Evolutionary conservation across 2,113 vertebrate species (phyloP).

Genomic region (Mugil cephalus): DNA sequence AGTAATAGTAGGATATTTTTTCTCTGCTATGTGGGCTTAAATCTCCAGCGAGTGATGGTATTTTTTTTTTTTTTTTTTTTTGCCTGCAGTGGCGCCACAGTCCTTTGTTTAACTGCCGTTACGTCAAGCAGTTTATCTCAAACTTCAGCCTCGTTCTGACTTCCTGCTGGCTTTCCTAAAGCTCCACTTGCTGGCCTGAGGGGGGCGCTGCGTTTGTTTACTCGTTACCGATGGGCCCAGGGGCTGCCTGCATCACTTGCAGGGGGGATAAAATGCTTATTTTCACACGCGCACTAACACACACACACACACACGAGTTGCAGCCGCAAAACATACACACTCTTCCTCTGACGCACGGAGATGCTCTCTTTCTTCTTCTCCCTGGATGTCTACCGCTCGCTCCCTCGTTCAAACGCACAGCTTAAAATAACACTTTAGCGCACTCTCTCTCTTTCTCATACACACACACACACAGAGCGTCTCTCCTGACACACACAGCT

Average conservation of each 20-base stretch:
- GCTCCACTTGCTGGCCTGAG: slow-evolving; percentile 46
- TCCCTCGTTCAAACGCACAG: slow-evolving; percentile 26
- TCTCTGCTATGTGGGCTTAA: not conserved
- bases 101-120: slow-evolving; percentile 13
- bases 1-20: too few relatives aligned
- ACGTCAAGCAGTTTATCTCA: slow-evolving; percentile 30
- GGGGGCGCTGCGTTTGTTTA: slow-evolving; percentile 48
- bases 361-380: slow-evolving; percentile 26
- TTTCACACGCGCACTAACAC: too few relatives aligned
- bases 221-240: slow-evolving; percentile 51
- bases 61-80: not conserved
- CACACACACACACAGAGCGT: slow-evolving; percentile 18
- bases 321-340: slow-evolving; percentile 5
- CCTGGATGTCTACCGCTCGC: slow-evolving; percentile 27
- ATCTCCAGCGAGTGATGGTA: not conserved
- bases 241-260: slow-evolving; percentile 43
- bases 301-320: not conserved
- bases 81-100: slow-evolving; percentile 20
- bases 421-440: slow-evolving; percentile 51
- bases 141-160: slow-evolving; percentile 13
- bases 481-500: slow-evolving; percentile 45
- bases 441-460: not conserved
- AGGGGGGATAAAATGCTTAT: slow-evolving; percentile 41
- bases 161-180: slow-evolving; percentile 36
- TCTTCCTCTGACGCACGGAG: slow-evolving; percentile 16